phyloP scores from a whole-genome alignment of 2,888 invertebrate genomes.

The Julus scandinavius region DNA sequence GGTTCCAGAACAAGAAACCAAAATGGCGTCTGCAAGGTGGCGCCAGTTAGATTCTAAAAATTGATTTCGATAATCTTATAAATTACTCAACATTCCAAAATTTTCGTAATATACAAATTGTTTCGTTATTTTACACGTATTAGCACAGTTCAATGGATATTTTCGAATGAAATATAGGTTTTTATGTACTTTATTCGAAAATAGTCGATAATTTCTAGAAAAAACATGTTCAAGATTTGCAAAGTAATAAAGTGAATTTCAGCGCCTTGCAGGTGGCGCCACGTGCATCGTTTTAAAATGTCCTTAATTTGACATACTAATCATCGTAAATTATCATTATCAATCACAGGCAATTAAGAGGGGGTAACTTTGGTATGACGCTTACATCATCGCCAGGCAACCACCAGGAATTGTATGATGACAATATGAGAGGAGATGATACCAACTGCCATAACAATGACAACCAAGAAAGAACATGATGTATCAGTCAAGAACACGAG shows the following conservation, averaged over 20 bases:
- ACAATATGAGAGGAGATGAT: background rate
- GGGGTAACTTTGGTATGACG: too few species aligned
- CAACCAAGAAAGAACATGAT: background rate
- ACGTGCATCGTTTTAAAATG: background rate
- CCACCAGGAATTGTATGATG: background rate
- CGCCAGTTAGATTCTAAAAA: too few species aligned
- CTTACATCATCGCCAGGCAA: too few species aligned
- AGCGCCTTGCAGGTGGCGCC: background rate
- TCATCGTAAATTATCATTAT: background rate
- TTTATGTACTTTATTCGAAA: too few species aligned
- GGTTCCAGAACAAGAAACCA: background rate
- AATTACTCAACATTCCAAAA: too few species aligned
- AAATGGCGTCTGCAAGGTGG: background rate
- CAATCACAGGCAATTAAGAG: constrained; percentile 15
- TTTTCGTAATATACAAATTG: too few species aligned
- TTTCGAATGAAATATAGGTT: too few species aligned
- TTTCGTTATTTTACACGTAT: too few species aligned
- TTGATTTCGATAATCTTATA: background rate
- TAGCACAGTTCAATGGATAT: too few species aligned
- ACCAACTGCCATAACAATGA: background rate
- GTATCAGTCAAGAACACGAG: background rate
- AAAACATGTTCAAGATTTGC: too few species aligned
- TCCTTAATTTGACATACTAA: background rate
- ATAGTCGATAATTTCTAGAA: too few species aligned
- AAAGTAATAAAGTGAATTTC: too few species aligned